Conservation (phyloP, 2,797 vertebrate species). For the Australoheros facetus region DNA sequence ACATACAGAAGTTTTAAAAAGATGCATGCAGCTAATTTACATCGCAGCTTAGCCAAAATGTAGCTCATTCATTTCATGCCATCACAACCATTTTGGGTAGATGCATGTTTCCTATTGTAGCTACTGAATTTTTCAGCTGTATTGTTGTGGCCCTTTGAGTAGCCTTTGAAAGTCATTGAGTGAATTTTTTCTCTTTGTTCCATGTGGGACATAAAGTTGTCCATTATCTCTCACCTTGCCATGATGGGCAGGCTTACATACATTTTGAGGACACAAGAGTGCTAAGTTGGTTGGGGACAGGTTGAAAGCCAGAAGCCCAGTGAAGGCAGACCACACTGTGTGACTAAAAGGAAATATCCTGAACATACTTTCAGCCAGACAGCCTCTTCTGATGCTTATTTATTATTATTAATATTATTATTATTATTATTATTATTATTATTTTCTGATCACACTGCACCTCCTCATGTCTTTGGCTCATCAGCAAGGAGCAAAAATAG, state of each 20-base stretch:
- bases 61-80: not conserved
- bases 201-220: not conserved
- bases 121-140: no score
- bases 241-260: not conserved
- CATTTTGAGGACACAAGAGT: not conserved
- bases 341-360: slow-evolving; percentile 7
- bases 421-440: not conserved
- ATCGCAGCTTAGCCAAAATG: not conserved
- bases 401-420: no score
- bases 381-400: slow-evolving; percentile 3
- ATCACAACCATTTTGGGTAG: not conserved
- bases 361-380: not conserved
- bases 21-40: not conserved
- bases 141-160: not conserved
- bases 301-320: not conserved
- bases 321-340: not conserved
- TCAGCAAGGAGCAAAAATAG: slow-evolving; percentile 64
- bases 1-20: not conserved
- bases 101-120: no score
- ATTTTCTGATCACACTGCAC: slow-evolving; percentile 27
- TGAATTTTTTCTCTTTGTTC: not conserved
- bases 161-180: not conserved
- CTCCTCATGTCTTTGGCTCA: slow-evolving; percentile 22
- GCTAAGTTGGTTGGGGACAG: not conserved
- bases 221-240: not conserved